Base-by-base conservation (phyloP, 2,888 invertebrate genomes). In the Beris morrisii region DNA sequence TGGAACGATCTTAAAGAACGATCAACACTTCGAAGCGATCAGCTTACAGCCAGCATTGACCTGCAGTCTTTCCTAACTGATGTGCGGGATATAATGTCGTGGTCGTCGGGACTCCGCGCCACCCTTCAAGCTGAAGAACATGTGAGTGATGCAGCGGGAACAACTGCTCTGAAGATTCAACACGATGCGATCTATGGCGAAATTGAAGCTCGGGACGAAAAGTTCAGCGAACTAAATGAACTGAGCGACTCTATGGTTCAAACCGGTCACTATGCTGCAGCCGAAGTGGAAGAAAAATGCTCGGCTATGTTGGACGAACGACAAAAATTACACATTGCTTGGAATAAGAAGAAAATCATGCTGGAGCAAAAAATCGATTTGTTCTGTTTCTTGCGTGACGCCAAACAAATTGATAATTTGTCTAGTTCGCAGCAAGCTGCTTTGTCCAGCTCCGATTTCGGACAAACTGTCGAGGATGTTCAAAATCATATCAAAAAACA, bases 351-450 rank as follows among this genome's bases (percentile, higher is more conserved):
- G 73, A 94, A 94, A 78, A 88, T 94, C 57, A 90, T 92, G 74
- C 81, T 95, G 50, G 94, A 95, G 77, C 95, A 97, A 79, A 85
- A 95, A 69, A 92, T 94, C 69, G 95, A 97, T 80, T 84, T 96
- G 74, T 96, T 97, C 81, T 92, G 94, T 79, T 97, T 98, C 87
- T 81, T 95, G 70, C 84, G 97, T 3, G 98, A 98, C 81, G 94
- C 95, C 12, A 93, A 94, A 75, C 92, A 93, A 78, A 86, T 98
- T 68, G 93, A 96, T 76, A 92, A 93, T 70, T 85, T 93, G 12
- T 93, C 95, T 69, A 88, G 89, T 12, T 87, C 92, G 0, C 97
- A 97, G 81, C 95, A 97, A 76, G 91, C 90, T 0, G 87, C 90
- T 0, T 77, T 92, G 0, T 84, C 79, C 78, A 88, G 87, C 65